Evolutionary conservation across 2,113 vertebrate species (phyloP).

Genomic region (Cranoglanis bouderius): DNA sequence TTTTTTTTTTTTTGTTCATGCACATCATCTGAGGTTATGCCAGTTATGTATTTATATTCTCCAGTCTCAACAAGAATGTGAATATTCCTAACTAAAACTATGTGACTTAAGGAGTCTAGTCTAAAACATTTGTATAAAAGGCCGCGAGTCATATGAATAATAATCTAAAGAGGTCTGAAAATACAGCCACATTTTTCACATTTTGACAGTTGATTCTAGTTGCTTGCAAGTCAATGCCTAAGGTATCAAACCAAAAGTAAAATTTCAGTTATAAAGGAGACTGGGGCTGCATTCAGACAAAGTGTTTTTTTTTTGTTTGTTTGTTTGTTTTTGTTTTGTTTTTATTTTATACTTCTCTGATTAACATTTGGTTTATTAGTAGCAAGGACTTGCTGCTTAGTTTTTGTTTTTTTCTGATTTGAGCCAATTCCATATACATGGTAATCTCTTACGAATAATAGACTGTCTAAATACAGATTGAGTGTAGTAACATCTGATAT

Average conservation of each 20-base stretch:
- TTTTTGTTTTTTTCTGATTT: background rate
- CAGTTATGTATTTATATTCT: slow-evolving; percentile 3
- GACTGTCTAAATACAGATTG: background rate
- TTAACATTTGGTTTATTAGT: background rate
- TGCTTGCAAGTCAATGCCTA: background rate
- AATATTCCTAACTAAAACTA: background rate
- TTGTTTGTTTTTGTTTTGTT: background rate
- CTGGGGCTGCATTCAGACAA: background rate
- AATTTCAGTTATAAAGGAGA: slow-evolving; percentile 5
- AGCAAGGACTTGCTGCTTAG: background rate
- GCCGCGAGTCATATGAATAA: background rate
- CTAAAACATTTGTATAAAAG: background rate
- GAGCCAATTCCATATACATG: background rate
- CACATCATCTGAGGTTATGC: background rate
- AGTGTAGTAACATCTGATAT: background rate
- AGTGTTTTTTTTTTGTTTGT: background rate
- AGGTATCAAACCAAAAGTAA: background rate
- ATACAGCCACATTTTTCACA: background rate
- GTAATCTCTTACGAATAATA: background rate
- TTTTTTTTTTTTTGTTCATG: background rate
- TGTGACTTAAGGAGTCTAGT: background rate
- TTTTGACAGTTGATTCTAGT: background rate
- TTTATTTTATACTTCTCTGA: background rate
- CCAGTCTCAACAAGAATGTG: background rate
- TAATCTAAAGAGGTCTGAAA: background rate